Base-by-base conservation (phyloP, 2,888 invertebrate genomes). In the Plebejus anna region DNA sequence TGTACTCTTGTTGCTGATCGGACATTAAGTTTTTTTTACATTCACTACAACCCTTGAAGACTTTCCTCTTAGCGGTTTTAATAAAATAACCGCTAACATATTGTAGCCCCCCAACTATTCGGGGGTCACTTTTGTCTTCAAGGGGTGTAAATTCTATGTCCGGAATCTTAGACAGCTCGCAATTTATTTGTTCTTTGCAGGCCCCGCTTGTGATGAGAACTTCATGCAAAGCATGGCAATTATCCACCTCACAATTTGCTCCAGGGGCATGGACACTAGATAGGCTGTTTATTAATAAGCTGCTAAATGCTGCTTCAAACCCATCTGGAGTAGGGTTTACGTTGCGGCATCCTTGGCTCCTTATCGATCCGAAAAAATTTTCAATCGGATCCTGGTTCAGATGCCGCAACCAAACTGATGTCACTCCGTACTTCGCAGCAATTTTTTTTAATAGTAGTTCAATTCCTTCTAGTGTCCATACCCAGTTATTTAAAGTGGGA, bases 331-430 rank as follows among this genome's bases (percentile, higher is more conserved):
- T 78, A 1, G 81, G 80, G 66, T 81, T 81, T 16, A 47, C 70
- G 42, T 81, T 79, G 9, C 80, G 77, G 38, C 78, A 79, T 57
- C 81, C 81, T 72, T 81, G 80, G 42, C 79, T 78, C 55, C 80
- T 76, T n/a, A 82, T 79, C 2, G 79, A 78, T 9, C 80, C 81
- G 77, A 83, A 82, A 77, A 82, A 81, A 51, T 79, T 82, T 78
- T 82, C 81, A 1, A 83, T 38, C 0, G 82, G 80, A 47, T 82
- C 82, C 75, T 83, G 82, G 61, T 83, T 82, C 0, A 82, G 73
- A 77, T 82, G 82, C 47, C 83, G 77, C 79, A 80, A 76, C 82
- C 82, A 81, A 36, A 83, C 75, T 2, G 81, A 82, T 1, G 76
- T 78, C 6, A 82, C 76, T 4, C 72, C 73, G 77, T 79, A 80